Percentiles rank a stretch among this genome's conserved stretches.
Conservation (phyloP, 2,888 invertebrate genomes). For the Ferrisia virgata region DNA sequence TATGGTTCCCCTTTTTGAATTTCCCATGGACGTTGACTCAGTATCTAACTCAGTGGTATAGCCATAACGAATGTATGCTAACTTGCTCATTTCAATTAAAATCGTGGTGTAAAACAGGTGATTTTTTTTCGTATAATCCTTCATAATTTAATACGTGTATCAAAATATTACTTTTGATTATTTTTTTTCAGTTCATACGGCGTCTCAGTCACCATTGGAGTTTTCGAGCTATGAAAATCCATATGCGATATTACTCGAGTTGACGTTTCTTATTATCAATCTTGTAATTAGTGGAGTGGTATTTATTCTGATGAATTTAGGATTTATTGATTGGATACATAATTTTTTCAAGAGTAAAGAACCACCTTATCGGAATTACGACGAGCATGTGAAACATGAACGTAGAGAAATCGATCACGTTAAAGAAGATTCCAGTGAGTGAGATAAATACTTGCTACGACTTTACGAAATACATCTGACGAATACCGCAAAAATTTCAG, state of each 20-base stretch:
- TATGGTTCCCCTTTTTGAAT: background rate
- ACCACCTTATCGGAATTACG: background rate
- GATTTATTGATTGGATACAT: background rate
- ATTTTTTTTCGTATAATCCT: background rate
- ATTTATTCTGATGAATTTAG: constrained; percentile 49
- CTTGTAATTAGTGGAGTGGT: constrained; percentile 48
- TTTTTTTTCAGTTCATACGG: background rate
- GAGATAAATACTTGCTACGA: background rate
- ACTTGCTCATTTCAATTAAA: background rate
- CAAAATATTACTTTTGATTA: background rate
- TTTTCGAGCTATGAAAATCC: constrained; percentile 43
- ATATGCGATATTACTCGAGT: constrained; percentile 48
- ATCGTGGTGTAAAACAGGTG: background rate
- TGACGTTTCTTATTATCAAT: constrained; percentile 48
- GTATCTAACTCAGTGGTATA: background rate
- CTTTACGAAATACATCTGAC: no score
- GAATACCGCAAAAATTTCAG: background rate
- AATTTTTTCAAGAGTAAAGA: background rate
- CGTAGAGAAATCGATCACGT: background rate
- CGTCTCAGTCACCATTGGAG: background rate
- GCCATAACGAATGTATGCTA: background rate
- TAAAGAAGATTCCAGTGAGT: background rate
- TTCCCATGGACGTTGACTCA: background rate
- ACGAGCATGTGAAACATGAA: constrained; percentile 7
- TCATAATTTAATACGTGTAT: background rate